Evolutionary conservation across 2,888 invertebrate genomes (phyloP), one percentile per base, ranked within the genome.

Genomic region (Cephus pygmeus): DNA sequence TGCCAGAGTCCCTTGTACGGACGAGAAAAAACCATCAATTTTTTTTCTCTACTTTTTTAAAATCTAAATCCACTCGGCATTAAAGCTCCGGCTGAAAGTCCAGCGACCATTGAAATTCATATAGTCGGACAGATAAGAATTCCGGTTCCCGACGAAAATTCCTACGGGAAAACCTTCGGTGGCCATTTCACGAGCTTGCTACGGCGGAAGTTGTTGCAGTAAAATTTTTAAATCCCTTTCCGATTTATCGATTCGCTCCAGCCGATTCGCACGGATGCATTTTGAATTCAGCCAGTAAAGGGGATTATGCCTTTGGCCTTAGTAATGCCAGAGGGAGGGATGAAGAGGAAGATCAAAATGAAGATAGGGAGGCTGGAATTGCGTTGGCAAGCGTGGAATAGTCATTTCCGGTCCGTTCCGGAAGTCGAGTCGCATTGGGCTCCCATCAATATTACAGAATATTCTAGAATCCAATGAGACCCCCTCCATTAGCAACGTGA

Each of bases 331-430:
- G 35, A 34, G 69, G 33, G 34, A 31, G 69, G 77, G 69, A 40
- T 69, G 36, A 35, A 30, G 36, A 69, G 69, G 40, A 40, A 74
- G 69, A 56, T 56, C 23, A 56, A 79, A 76, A 76, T 76, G 75
- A 69, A 78, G 76, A 73, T 73, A 69, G 35, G 82, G 74, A 69
- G 30, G 56, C 31, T 56, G 82, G 81, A 83, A 86, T 84, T 82
- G 82, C 80, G 82, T 81, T 86, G 86, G 87, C 85, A 83, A 86
- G 84, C 82, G 84, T 84, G 83, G 85, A 88, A 87, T 84, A 86
- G 87, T 88, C 87, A 89, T 88, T 88, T 89, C 88, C 88, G 88
- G 84, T 80, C 80, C 76, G 80, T 81, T 85, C 83, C 87, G 88
- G 87, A 87, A 88, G 85, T 85, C 79, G 81, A 56, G 83, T 83